A percentile compares a stretch with the other conserved stretches of the same genome.
phyloP scores from a whole-genome alignment of 2,113 vertebrate genomes.

The Onychorhynchus coronatus region DNA sequence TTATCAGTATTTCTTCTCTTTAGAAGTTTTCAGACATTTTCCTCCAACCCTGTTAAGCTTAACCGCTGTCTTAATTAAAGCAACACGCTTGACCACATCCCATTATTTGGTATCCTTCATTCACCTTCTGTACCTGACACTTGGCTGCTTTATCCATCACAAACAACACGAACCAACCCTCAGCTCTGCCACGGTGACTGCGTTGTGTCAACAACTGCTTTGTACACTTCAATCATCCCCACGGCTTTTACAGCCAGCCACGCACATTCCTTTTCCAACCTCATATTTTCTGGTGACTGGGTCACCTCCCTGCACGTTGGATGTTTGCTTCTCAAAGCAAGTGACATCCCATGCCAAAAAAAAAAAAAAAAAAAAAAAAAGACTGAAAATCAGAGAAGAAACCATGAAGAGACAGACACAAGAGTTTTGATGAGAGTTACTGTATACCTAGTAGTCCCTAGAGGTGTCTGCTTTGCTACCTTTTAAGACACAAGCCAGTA shows the following conservation, averaged over 20 bases:
- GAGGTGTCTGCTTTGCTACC: neutral
- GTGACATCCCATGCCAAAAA: neutral
- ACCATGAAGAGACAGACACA: neutral
- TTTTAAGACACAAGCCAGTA: neutral
- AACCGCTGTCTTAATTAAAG: neutral
- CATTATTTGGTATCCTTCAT: neutral
- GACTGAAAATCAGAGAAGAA: neutral
- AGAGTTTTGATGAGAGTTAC: neutral
- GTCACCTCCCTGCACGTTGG: neutral
- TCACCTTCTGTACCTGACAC: neutral
- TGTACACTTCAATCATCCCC: neutral
- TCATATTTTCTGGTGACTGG: neutral
- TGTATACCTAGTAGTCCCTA: neutral
- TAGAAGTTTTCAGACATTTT: neutral
- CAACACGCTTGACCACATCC: neutral
- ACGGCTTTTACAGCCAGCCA: neutral
- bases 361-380: fast-evolving
- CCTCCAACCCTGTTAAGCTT: neutral
- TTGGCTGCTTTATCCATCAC: neutral
- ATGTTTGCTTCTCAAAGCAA: neutral
- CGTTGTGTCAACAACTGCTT: neutral
- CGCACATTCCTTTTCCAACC: neutral
- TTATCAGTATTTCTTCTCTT: neutral
- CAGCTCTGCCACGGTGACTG: neutral
- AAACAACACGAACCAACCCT: neutral